phyloP scores from a whole-genome alignment of 2,797 vertebrate genomes.

The Tragopan temminckii region DNA sequence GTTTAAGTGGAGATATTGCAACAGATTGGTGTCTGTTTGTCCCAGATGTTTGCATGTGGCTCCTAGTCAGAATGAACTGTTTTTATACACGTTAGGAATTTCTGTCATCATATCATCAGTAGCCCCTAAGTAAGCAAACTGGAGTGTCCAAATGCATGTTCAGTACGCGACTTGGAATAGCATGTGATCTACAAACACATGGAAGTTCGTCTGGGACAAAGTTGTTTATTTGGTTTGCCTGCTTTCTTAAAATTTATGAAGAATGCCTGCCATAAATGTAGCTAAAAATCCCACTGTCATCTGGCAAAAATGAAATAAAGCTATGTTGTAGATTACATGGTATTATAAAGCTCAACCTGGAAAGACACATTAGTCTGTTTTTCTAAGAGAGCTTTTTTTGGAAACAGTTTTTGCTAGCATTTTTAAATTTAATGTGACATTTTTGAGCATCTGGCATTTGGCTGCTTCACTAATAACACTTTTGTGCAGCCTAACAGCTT shows the following conservation, averaged over 20 bases:
- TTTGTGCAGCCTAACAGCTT: conserved; percentile 8
- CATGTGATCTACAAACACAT: background rate
- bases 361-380: conserved; percentile 7
- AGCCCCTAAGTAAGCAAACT: background rate
- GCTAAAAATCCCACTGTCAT: conserved; percentile 17
- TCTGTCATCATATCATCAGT: background rate
- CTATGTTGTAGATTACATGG: background rate
- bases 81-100: conserved; percentile 1
- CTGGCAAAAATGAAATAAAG: conserved; percentile 6
- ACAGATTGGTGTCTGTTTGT: background rate
- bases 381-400: background rate
- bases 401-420: background rate
- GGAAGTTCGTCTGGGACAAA: background rate
- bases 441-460: conserved; percentile 42
- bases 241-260: conserved; percentile 21
- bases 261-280: background rate
- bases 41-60: conserved; percentile 1
- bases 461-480: background rate
- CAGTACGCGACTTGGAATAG: background rate
- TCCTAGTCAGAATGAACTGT: background rate
- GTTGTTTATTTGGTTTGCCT: conserved; percentile 34
- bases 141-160: background rate
- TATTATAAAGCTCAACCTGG: conserved; percentile 15
- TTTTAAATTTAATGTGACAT: conserved; percentile 20
- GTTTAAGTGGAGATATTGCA: background rate